Percentiles rank a stretch among this genome's conserved stretches.
These are phyloP conservation scores for Ranitomeya imitator DNA, from an alignment of 2,113 vertebrate genomes.

Conservation along the genomic window DNA sequence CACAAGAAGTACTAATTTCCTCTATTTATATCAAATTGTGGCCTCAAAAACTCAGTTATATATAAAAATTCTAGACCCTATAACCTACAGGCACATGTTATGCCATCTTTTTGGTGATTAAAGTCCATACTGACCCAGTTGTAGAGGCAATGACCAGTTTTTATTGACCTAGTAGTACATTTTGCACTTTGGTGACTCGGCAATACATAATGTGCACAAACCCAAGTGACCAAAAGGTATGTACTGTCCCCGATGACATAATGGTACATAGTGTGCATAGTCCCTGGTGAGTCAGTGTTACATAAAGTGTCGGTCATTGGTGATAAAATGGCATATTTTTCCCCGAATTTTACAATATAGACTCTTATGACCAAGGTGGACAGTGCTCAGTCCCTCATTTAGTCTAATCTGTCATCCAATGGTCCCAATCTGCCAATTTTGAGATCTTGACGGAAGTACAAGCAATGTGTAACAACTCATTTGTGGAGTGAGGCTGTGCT, in stretches of 20 bases:
- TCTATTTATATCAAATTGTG: neutral
- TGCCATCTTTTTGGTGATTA: neutral
- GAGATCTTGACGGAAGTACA: no score
- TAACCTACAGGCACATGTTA: neutral
- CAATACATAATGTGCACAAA: neutral
- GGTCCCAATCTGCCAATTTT: no score
- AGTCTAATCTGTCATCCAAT: no score
- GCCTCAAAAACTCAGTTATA: neutral
- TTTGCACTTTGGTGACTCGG: neutral
- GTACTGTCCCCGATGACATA: neutral
- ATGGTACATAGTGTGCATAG: neutral
- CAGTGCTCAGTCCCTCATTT: neutral
- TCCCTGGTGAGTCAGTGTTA: neutral
- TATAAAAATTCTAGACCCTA: neutral
- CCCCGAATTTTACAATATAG: neutral
- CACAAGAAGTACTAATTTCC: neutral
- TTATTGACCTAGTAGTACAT: neutral
- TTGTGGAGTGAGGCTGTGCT: neutral
- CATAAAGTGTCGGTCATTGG: neutral
- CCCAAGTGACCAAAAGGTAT: neutral
- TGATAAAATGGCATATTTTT: neutral
- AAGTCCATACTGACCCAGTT: neutral
- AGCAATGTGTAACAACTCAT: neutral
- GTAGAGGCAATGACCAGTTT: neutral
- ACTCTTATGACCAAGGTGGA: neutral